Evolutionary conservation across 2,113 vertebrate genomes (phyloP), one percentile per base, ranked within the genome.

Genomic region (Apteryx mantelli): DNA sequence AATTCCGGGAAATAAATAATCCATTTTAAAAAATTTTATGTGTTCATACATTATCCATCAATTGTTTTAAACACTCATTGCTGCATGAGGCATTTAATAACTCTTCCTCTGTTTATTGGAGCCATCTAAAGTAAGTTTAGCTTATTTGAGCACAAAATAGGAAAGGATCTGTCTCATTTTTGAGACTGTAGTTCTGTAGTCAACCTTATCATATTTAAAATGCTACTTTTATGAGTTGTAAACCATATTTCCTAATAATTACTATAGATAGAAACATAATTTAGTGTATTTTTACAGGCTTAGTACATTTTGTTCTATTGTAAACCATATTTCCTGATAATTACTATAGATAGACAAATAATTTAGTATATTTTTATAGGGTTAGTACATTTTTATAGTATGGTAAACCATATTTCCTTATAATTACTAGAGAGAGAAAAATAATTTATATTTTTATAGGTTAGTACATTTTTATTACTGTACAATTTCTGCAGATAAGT

Each of bases 371-470:
- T 95, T 97, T 98, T 96, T 96, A 96, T 97, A 95, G 86, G 85
- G 81, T 92, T 95, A 93, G 94, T 97, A 97, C 94, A 92, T 95
- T 97, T 98, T 98, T 97, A 97, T 97, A 93, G 93, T 97, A 96
- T 95, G 86, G 95, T 97, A 97, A 97, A 97, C 96, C 95, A 80
- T 97, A 97, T 97, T 97, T 97, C 95, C 95, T 97, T 96, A 96
- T 97, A 98, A 98, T 97, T 97, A 97, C 97, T 83, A 95, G 88
- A 93, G 85, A 95, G 96, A 97, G 61, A 97, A 97, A 97, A 98
- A 94, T 94, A 97, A 98, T 95, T 97, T 97, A 97, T 94, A 95
- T 88, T 97, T 97, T 98, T 97, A 96, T 97, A 96, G 97, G 96
- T 97, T 98, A 95, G 93, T 94, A 92, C 66, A 96, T 96, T 97